phyloP scores from a whole-genome alignment of 2,797 vertebrate species.

The Paramormyrops hopkinsi region DNA sequence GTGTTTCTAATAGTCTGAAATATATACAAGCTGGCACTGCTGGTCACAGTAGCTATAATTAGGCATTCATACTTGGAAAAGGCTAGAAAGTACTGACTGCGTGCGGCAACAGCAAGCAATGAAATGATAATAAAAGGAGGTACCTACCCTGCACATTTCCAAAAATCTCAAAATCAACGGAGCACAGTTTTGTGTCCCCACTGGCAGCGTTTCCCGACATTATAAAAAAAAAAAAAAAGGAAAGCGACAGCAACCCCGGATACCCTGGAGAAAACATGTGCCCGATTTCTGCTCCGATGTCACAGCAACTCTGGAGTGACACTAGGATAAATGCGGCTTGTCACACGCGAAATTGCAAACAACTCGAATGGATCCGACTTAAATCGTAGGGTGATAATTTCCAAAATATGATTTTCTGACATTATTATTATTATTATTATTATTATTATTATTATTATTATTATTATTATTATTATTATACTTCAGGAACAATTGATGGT shows the following conservation, averaged over 20 bases:
- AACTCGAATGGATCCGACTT: neutral
- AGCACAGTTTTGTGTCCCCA: conserved; percentile 49
- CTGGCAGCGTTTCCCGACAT: conserved; percentile 17
- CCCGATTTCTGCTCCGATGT: neutral
- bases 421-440: neutral
- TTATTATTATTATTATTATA: neutral
- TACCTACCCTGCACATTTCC: conserved; percentile 78
- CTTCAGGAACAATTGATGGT: neutral
- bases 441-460: neutral
- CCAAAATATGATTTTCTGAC: neutral
- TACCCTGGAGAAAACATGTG: neutral
- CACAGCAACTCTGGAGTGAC: neutral
- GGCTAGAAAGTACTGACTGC: neutral
- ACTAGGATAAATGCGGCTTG: neutral
- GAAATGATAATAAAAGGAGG: neutral
- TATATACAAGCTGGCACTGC: neutral
- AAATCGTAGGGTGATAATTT: neutral
- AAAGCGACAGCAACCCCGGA: neutral
- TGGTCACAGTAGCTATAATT: neutral
- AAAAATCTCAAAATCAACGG: conserved; percentile 80
- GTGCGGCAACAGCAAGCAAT: neutral
- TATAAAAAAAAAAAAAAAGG: neutral
- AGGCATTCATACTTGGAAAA: neutral
- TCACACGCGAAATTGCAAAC: neutral
- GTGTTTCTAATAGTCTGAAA: neutral